Base-by-base conservation (phyloP, 2,888 invertebrate species). In the Ethmia dodecea region DNA sequence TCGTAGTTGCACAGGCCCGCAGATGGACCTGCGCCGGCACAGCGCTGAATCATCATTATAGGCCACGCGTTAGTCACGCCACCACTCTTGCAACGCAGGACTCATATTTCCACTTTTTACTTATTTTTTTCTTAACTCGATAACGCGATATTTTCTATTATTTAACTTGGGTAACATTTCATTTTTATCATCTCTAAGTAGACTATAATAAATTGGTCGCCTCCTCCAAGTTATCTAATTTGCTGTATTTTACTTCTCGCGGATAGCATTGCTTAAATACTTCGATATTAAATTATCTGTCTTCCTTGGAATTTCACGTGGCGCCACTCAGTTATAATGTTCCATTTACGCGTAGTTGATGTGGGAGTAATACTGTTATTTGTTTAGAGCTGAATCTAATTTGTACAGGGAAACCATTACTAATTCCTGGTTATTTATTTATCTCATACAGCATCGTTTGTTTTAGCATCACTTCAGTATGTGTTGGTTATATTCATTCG, bases 1-100 rank as follows among this genome's bases (percentile, higher is more conserved):
- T 8, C 32, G 25, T 32, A 28, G 33, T 18, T 18, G 33, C 27
- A 36, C 40, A 33, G 32, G 11, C 14, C 22, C 25, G 33, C 32
- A 30, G 6, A 39, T 38, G 40, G 35, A 31, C 37, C 39, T 40
- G 45, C 44, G 51, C 47, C 38, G 2, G 20, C 20, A n/a, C 20
- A 59, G 61, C 65, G 65, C 70, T 64, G 70, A 66, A 67, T 70
- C 65, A 63, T 64, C 65, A 63, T 64, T 66, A 63, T 67, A 37
- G 37, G 43, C 47, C 45, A 37, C 50, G 55, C 55, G 60, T 76
- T 76, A 71, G 72, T 77, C 74, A 72, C 67, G 74, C 67, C 65
- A 55, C 55, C 52, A n/a, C 22, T n/a, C 22, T 22, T 24, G 13
- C 13, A n/a, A 12, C 14, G 13, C 14, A 28, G 9, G 9, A 28